Base-by-base conservation (phyloP, 1,140 invertebrate genomes). In the Zaprionus ornatus region DNA sequence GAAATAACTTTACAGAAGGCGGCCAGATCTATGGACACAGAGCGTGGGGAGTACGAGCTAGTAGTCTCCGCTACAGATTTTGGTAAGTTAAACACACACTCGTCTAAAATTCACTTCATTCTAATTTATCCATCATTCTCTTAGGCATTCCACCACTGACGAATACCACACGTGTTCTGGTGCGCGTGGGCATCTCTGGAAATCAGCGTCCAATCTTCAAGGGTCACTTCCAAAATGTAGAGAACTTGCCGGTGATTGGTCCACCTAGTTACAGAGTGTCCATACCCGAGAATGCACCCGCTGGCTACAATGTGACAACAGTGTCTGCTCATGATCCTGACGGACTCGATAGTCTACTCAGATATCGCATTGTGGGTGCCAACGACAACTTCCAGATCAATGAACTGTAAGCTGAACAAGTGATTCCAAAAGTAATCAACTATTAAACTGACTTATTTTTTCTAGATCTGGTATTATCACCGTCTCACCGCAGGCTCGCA, bases 371-470 rank as follows among this genome's bases (percentile, higher is more conserved):
- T 55, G 94, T 95, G 6, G 97, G 96, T 7, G 95, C 95, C 10
- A 96, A 95, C 73, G 97, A 97, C 71, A 97, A 97, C 82, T 98
- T 98, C 91, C 93, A 95, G 12, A 96, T 97, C 19, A 94, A 97
- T 91, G 93, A 95, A 69, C 94, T 94, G 95, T 96, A 92, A 93
- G 93, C 90, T 9, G 4, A 15, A 0, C 3, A n/a, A 12, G 25
- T 6, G 23, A 9, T 10, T 32, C 4, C 5, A 21, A 13, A 15
- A 3, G 9, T 4, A n/a, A 15, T 15, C 27, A 12, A 9, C 19
- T 21, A 45, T 6, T 21, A 35, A 64, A 3, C 4, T 64, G 2
- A 25, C 5, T 45, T 45, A 3, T 15, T 29, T 4, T 0, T 56
- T 93, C 69, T 68, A 96, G 94, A 48, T 94, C 95, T 45, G 97